Conservation (phyloP, 1,140 invertebrate species). For the Drosophila jambulina region DNA sequence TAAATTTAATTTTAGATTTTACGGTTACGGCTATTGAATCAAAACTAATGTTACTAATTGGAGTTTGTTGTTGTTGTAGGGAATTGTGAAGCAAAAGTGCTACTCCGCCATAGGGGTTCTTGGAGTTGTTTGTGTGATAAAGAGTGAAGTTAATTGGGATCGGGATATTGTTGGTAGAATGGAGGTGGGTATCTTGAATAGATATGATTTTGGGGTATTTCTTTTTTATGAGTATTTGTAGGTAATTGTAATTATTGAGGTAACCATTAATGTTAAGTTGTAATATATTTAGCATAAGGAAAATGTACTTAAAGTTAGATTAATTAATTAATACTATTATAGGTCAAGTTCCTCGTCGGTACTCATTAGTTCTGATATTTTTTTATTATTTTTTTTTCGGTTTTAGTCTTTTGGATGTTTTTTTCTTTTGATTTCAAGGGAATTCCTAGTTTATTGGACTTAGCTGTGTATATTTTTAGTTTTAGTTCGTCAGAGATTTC, state of each 20-base stretch:
- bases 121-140: conserved; percentile 3
- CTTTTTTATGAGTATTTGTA: too few species aligned
- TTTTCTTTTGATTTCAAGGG: conserved; percentile 5
- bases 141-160: conserved; percentile 10
- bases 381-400: background rate
- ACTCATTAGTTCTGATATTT: background rate
- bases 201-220: too few species aligned
- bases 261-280: background rate
- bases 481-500: background rate
- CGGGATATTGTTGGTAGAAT: too few species aligned
- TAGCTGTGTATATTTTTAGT: too few species aligned
- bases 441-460: conserved; percentile 8
- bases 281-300: conserved; percentile 8
- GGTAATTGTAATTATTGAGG: conserved; percentile 5
- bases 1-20: too few species aligned
- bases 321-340: background rate
- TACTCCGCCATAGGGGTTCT: background rate
- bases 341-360: background rate
- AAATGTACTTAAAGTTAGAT: background rate
- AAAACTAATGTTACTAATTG: background rate
- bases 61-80: background rate
- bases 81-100: background rate
- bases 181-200: too few species aligned
- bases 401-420: background rate
- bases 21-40: too few species aligned